Percentiles rank a stretch among this genome's conserved stretches.
Conservation (phyloP, 1,140 invertebrate genomes). For the Aphaenogaster rudis region DNA sequence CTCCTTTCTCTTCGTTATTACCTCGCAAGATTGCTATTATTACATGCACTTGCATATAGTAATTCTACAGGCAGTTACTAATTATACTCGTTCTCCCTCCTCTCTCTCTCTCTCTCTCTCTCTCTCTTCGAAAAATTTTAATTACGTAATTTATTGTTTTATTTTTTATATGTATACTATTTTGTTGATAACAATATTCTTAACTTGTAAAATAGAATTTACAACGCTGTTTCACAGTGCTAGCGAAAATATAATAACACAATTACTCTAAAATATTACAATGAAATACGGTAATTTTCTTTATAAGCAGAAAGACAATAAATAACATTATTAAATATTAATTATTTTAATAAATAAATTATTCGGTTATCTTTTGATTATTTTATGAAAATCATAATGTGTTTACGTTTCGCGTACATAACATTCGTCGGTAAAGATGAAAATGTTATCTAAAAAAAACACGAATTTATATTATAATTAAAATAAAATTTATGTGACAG, state of each 20-base stretch:
- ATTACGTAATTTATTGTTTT: constrained; percentile 14
- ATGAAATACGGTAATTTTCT: not conserved
- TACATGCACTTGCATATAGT: not conserved
- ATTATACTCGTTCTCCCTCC: no score
- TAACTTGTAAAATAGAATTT: constrained; percentile 18
- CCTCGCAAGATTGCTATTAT: not conserved
- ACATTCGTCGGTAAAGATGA: constrained; percentile 34
- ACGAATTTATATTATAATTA: not conserved
- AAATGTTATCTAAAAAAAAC: not conserved
- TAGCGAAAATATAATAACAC: not conserved
- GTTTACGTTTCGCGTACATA: not conserved
- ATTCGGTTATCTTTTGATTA: not conserved
- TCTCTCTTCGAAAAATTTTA: not conserved
- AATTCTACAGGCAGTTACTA: not conserved
- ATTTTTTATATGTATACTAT: not conserved
- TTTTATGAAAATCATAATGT: not conserved
- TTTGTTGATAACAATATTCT: not conserved
- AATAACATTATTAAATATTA: constrained; percentile 16
- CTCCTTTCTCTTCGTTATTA: not conserved
- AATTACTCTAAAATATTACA: not conserved
- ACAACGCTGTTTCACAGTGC: not conserved
- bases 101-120: no score
- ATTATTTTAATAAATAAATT: not conserved
- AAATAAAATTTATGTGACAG: not conserved
- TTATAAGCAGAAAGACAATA: not conserved